Conservation (phyloP, 1,140 invertebrate species). For the Helicoverpa zea region DNA sequence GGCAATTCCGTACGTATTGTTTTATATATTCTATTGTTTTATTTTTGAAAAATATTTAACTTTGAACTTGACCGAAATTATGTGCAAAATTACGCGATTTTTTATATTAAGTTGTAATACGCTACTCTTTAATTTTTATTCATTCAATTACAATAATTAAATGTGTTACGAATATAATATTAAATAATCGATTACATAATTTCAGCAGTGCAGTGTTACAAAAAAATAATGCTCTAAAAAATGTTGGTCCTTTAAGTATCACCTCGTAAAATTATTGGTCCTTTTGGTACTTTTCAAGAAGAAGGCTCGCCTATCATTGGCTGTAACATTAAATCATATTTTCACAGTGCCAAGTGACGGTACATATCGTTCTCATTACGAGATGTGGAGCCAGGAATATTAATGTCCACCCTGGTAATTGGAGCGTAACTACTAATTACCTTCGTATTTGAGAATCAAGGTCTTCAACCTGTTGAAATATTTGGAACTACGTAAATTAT, state of each 20-base stretch:
- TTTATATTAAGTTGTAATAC: too few relatives aligned
- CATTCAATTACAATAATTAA: too few relatives aligned
- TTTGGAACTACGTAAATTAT: neutral
- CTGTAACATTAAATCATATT: neutral
- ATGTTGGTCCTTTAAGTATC: too few relatives aligned
- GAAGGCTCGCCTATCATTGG: neutral
- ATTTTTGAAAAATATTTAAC: neutral
- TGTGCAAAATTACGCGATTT: too few relatives aligned
- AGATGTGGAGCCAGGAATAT: constrained; percentile 13
- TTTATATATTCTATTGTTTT: constrained; percentile 17
- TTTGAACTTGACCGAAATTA: constrained; percentile 7
- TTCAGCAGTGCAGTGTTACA: too few relatives aligned
- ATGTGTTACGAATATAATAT: too few relatives aligned
- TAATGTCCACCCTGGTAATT: neutral
- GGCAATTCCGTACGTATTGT: constrained; percentile 11
- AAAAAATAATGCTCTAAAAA: too few relatives aligned
- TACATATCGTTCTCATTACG: neutral
- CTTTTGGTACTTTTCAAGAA: too few relatives aligned
- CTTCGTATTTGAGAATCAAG: neutral
- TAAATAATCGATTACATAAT: too few relatives aligned
- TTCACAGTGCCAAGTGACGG: constrained; percentile 22
- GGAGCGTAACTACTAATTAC: constrained; percentile 23
- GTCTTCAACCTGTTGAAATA: constrained; percentile 2
- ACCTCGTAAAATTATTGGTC: too few relatives aligned
- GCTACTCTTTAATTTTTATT: too few relatives aligned